These are phyloP conservation scores for Battus philenor DNA, from an alignment of 1,140 invertebrate species.

Conservation along the genomic window DNA sequence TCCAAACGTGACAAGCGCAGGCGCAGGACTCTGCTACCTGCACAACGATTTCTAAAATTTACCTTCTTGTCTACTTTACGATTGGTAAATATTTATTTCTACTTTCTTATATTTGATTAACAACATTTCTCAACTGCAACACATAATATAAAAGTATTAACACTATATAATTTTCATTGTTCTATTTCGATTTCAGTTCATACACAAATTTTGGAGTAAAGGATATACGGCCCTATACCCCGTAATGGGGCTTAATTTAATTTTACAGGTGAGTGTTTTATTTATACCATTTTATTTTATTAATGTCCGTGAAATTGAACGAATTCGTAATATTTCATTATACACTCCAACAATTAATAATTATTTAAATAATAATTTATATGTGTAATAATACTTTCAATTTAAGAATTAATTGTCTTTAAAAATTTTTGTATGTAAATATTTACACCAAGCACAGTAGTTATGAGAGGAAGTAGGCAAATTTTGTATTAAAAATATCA, in stretches of 20 bases:
- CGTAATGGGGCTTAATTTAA: conserved; percentile 50
- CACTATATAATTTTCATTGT: conserved; percentile 13
- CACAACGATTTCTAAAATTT: too few species aligned
- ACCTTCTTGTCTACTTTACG: conserved; percentile 1
- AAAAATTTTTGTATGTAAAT: too few species aligned
- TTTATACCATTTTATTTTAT: conserved; percentile 13
- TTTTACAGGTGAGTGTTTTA: conserved; percentile 46
- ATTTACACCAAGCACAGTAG: too few species aligned
- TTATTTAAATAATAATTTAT: too few species aligned
- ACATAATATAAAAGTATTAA: background rate
- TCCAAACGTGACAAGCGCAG: conserved; percentile 40
- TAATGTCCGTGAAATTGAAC: too few species aligned
- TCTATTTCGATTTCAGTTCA: conserved; percentile 21
- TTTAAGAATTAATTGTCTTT: too few species aligned
- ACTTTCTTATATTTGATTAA: background rate
- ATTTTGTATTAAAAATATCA: too few species aligned
- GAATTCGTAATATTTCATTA: too few species aligned
- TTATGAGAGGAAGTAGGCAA: too few species aligned
- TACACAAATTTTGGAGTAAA: conserved; percentile 3
- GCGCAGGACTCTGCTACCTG: conserved; percentile 19
- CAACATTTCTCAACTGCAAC: background rate
- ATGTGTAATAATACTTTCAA: too few species aligned
- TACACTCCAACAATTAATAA: too few species aligned
- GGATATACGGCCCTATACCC: conserved; percentile 25
- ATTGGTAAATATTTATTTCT: conserved; percentile 1